Evolutionary conservation across 1,140 invertebrate species (phyloP), one percentile per base, ranked within the genome.

Genomic region (Drosophila albomicans): DNA sequence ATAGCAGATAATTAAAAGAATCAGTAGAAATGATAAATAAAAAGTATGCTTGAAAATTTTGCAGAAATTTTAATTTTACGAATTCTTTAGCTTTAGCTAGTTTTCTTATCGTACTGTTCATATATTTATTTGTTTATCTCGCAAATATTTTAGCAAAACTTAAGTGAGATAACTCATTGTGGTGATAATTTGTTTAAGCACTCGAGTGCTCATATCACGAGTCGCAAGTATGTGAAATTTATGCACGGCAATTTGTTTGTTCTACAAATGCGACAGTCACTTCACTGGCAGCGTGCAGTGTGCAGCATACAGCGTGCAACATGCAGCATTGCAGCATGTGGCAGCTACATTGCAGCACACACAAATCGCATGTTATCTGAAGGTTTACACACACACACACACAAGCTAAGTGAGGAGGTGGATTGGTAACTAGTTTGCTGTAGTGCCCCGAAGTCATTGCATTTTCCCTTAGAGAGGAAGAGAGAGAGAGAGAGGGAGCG

Each of bases 311-410:
- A 52, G 56, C 15, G 49, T 54, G 59, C n/a, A 13, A 45, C 28
- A 35, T 25, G 16, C 16, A 25, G 32, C 11, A 10, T 13, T 38
- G 25, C 52, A 46, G 20, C 20, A 25, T 25, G 20, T 25, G 20
- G 20, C 20, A 25, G 16, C 11, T 41, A 49, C 11, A 10, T 13
- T 38, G 25, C 52, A 20, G 16, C 49, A 65, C 63, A 66, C 59
- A 35, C 58, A 70, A 64, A 70, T 70, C 67, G 48, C 61, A 38
- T 71, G 68, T 64, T 71, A 64, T 71, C 68, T 43, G 59, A 32
- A 35, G 68, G 49, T 51, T 70, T 52, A 25, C 20, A 20, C 20
- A 20, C 16, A 20, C 20, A 25, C 3, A 25, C 20, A 25, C 20
- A 43, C 57, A 62, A 32, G n/a, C 25, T 28, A 5, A 51, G n/a